Percentiles rank a stretch among this genome's conserved stretches.
phyloP scores from a whole-genome alignment of 2,888 invertebrate species.

The Erebia ligea region DNA sequence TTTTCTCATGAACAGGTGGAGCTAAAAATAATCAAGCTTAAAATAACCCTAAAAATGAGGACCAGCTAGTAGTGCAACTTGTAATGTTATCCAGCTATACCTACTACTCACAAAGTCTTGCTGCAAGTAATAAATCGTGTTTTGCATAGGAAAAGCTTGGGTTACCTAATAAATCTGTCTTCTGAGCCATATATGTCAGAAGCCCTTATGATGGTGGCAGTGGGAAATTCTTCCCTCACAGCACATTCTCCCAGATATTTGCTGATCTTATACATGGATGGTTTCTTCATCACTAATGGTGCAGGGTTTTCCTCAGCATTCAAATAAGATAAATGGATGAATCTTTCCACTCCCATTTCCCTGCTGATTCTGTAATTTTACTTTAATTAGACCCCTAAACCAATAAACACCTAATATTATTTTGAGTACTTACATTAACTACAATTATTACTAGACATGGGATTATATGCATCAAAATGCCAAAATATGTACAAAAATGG shows the following conservation, averaged over 20 bases:
- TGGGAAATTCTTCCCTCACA: constrained; percentile 97
- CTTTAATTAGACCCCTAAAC: background rate
- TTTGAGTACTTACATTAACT: background rate
- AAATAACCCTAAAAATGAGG: too few relatives aligned
- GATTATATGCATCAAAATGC: too few relatives aligned
- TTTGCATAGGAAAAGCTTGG: constrained; percentile 44
- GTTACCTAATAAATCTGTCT: constrained; percentile 91
- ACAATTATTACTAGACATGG: too few relatives aligned
- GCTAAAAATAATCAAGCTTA: too few relatives aligned
- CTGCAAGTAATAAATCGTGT: too few relatives aligned
- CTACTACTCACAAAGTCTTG: too few relatives aligned
- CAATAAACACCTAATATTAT: too few relatives aligned
- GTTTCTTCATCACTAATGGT: constrained; percentile 86
- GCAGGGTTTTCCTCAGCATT: constrained; percentile 89
- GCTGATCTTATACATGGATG: constrained; percentile 89
- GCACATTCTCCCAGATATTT: constrained; percentile 95
- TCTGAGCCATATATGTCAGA: constrained; percentile 95
- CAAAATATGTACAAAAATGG: too few relatives aligned
- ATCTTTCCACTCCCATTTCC: constrained; percentile 93
- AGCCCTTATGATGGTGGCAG: constrained; percentile 97
- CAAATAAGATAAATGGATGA: constrained; percentile 95
- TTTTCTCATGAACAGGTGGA: too few relatives aligned
- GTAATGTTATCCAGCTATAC: too few relatives aligned
- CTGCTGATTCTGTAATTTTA: constrained; percentile 75
- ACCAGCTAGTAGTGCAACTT: too few relatives aligned